Conservation (phyloP, 2,113 vertebrate species). For the Probosciger aterrimus region DNA sequence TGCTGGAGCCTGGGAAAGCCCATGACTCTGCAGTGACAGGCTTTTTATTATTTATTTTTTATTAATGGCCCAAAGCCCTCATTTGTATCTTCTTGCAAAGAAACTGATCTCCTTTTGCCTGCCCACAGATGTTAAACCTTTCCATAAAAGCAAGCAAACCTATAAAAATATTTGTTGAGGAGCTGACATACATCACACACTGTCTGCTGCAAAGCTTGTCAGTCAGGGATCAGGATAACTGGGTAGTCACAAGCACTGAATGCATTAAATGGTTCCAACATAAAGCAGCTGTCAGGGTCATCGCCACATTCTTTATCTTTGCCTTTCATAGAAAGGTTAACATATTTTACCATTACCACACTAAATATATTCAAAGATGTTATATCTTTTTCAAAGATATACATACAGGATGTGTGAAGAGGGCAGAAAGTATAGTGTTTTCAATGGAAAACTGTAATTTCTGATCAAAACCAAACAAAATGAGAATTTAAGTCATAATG, state of each 20-base stretch:
- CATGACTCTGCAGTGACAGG: too few species aligned
- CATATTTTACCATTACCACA: not conserved
- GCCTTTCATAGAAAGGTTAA: not conserved
- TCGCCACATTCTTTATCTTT: not conserved
- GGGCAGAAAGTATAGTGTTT: not conserved
- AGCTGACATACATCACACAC: fast-evolving
- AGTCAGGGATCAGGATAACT: not conserved
- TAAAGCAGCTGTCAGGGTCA: not conserved
- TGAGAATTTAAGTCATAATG: not conserved
- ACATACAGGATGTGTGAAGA: not conserved
- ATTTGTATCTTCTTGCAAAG: not conserved
- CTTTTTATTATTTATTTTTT: not conserved
- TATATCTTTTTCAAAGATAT: not conserved
- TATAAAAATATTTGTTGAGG: not conserved
- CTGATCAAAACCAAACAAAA: not conserved
- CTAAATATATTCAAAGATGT: not conserved
- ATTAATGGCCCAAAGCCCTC: not conserved
- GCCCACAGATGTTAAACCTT: not conserved
- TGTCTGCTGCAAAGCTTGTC: not conserved
- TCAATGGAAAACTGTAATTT: not conserved
- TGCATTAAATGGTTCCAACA: not conserved
- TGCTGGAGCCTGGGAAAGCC: not conserved
- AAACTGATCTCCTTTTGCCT: not conserved
- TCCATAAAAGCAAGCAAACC: not conserved
- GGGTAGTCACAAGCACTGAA: fast-evolving